Evolutionary conservation across 2,888 invertebrate genomes (phyloP).

Genomic region (Salpingus planirostris): DNA sequence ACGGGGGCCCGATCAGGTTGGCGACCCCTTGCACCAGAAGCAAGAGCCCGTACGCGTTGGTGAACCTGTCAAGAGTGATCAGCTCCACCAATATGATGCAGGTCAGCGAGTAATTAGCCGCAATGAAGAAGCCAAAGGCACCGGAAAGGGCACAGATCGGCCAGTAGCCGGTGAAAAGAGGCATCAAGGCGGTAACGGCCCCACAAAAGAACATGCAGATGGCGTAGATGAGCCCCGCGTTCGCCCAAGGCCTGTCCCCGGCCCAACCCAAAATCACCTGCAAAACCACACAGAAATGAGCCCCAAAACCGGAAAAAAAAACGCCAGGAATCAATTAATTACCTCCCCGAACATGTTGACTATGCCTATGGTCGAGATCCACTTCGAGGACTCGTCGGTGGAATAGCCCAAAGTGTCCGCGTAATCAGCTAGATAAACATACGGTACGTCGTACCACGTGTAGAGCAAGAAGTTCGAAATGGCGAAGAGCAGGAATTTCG

Average conservation of each 20-base stretch:
- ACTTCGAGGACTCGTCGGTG: constrained; percentile 65
- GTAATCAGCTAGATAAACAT: constrained; percentile 81
- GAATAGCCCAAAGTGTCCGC: constrained; percentile 60
- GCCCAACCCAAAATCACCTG: constrained; percentile 80
- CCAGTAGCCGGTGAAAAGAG: constrained; percentile 49
- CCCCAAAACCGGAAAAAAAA: no score
- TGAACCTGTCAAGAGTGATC: constrained; percentile 82
- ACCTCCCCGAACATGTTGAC: constrained; percentile 85
- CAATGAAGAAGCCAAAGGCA: constrained; percentile 83
- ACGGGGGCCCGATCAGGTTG: constrained; percentile 81
- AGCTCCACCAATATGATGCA: constrained; percentile 85
- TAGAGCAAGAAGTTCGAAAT: constrained; percentile 84
- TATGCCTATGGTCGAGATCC: constrained; percentile 81
- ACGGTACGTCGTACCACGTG: constrained; percentile 89
- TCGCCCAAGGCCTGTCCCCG: constrained; percentile 73
- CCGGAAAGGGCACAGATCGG: constrained; percentile 58
- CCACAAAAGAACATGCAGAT: constrained; percentile 69
- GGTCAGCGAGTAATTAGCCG: constrained; percentile 86
- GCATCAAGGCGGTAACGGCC: constrained; percentile 56
- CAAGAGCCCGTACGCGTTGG: constrained; percentile 82
- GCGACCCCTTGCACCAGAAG: constrained; percentile 84
- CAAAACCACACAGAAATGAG: no score
- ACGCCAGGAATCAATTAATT: no score
- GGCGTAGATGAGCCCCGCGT: constrained; percentile 73
- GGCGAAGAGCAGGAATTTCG: constrained; percentile 67